Percentiles rank a stretch among this genome's conserved stretches.
Conservation (phyloP, 2,113 vertebrate genomes). For the Phrynocephalus versicolor region DNA sequence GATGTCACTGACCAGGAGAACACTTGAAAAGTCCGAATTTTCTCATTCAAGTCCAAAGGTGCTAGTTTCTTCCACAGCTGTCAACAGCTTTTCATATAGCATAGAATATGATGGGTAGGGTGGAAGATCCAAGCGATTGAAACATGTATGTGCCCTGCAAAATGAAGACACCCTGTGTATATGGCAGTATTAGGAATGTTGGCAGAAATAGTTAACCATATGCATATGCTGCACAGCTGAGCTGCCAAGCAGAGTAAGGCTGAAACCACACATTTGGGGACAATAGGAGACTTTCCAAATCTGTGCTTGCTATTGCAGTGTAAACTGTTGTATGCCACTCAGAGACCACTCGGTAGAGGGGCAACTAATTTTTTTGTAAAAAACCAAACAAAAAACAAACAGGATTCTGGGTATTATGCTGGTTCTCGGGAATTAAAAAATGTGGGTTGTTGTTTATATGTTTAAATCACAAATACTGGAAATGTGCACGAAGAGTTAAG, state of each 20-base stretch:
- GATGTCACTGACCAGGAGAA: conserved; percentile 70
- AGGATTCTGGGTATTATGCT: no score
- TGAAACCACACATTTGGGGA: not conserved
- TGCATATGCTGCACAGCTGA: not conserved
- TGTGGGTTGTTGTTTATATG: no score
- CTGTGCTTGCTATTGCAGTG: not conserved
- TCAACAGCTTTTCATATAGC: conserved; percentile 94
- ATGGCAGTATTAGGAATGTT: conserved; percentile 3
- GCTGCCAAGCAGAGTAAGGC: not conserved
- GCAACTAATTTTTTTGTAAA: no score
- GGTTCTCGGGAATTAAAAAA: no score
- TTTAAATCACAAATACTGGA: no score
- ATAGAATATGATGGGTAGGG: conserved; percentile 95
- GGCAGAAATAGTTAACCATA: not conserved
- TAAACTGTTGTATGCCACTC: not conserved
- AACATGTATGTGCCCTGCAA: conserved; percentile 94
- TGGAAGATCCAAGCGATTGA: conserved; percentile 96
- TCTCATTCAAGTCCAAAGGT: conserved; percentile 96
- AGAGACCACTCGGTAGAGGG: no score
- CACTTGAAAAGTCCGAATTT: conserved; percentile 52
- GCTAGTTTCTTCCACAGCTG: conserved; percentile 98
- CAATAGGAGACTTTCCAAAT: not conserved
- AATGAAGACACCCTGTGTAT: conserved; percentile 31
- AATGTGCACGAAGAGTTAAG: no score
- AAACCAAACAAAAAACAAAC: no score